Percentiles rank a stretch among this genome's conserved stretches.
Conservation (phyloP, 2,113 vertebrate species). For the Tetrao urogallus region DNA sequence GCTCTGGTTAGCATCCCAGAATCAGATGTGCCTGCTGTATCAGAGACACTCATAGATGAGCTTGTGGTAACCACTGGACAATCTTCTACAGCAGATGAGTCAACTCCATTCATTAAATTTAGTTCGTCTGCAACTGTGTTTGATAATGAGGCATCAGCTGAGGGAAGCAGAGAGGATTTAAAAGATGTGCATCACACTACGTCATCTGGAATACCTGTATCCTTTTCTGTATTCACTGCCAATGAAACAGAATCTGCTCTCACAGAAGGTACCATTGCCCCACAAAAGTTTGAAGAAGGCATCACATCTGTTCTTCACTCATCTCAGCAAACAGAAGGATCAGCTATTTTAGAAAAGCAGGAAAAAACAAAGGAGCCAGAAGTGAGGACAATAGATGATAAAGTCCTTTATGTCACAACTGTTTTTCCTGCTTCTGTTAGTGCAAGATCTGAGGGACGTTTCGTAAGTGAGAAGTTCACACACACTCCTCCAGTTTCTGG, state of each 20-base stretch:
- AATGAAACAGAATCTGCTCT: not conserved
- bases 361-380: slow-evolving; percentile 29
- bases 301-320: not conserved
- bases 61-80: not conserved
- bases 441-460: not conserved
- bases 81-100: not conserved
- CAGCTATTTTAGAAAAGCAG: not conserved
- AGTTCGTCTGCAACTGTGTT: not conserved
- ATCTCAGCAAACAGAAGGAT: slow-evolving; percentile 10
- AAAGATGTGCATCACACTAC: slow-evolving; percentile 5
- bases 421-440: not conserved
- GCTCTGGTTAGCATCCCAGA: slow-evolving; percentile 25
- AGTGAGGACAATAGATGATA: not conserved
- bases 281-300: not conserved
- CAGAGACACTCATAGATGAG: slow-evolving; percentile 55
- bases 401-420: not conserved
- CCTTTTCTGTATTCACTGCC: slow-evolving; percentile 48
- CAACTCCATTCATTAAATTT: not conserved
- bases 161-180: slow-evolving; percentile 30
- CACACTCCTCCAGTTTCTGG: not conserved
- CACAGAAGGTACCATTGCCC: not conserved
- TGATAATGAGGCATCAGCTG: not conserved
- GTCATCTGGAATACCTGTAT: not conserved
- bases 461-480: slow-evolving; percentile 2
- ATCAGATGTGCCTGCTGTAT: slow-evolving; percentile 51